Evolutionary conservation across 2,888 invertebrate genomes (phyloP).

Genomic region (Tenthredo amoena): DNA sequence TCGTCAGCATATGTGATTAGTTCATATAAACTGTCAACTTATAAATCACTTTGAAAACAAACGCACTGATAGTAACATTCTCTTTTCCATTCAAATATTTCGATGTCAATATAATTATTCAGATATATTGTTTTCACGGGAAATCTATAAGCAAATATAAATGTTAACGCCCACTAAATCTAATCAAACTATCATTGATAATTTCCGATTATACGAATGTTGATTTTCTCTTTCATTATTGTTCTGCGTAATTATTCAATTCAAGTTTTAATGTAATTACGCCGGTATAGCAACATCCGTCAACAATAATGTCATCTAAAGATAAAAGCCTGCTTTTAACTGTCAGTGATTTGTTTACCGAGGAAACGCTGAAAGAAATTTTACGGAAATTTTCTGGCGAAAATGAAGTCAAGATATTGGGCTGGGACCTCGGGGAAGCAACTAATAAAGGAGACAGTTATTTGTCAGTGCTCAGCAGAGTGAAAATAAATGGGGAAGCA

Average conservation of each 20-base stretch:
- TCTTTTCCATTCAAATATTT: neutral
- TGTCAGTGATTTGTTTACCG: slow-evolving; percentile 74
- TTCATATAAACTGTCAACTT: neutral
- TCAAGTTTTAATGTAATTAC: neutral
- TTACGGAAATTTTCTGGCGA: slow-evolving; percentile 72
- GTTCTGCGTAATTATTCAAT: neutral
- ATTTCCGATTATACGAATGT: neutral
- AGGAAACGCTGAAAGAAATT: slow-evolving; percentile 76
- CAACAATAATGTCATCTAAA: slow-evolving; percentile 49
- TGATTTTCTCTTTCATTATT: neutral
- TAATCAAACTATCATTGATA: neutral
- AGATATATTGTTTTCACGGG: neutral
- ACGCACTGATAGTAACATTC: neutral
- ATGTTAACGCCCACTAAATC: neutral
- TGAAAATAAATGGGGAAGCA: slow-evolving; percentile 80
- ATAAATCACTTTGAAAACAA: neutral
- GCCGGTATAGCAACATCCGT: neutral
- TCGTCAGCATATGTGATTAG: neutral
- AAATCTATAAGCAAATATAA: neutral
- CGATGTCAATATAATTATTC: neutral
- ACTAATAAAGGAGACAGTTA: slow-evolving; percentile 86
- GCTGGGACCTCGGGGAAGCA: slow-evolving; percentile 77
- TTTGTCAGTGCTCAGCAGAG: slow-evolving; percentile 83
- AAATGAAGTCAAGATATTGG: slow-evolving; percentile 71
- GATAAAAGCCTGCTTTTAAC: slow-evolving; percentile 57